These are phyloP conservation scores for Megalopta genalis DNA, from an alignment of 1,140 invertebrate species.

Conservation along the genomic window DNA sequence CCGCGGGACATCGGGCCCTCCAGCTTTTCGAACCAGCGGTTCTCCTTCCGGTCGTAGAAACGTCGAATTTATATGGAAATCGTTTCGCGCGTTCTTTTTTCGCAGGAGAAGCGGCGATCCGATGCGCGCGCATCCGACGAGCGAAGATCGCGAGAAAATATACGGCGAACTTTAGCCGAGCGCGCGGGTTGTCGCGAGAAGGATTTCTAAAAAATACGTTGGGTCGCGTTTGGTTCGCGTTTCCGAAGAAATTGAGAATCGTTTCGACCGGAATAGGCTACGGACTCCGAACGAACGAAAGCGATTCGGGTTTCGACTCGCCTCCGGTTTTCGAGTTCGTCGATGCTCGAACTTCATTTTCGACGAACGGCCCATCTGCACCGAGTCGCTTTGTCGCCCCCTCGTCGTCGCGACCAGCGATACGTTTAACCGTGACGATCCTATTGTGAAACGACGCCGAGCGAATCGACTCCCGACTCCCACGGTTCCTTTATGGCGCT, in stretches of 20 bases:
- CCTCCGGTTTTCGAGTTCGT: conserved; percentile 74
- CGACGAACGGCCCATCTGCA: conserved; percentile 76
- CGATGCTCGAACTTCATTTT: conserved; percentile 75
- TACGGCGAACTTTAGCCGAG: too few species aligned
- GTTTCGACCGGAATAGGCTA: conserved; percentile 23
- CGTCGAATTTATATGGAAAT: background rate
- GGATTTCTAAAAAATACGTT: background rate
- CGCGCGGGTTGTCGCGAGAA: too few species aligned
- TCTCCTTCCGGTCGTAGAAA: conserved; percentile 42
- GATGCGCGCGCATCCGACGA: too few species aligned
- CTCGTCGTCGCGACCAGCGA: conserved; percentile 28
- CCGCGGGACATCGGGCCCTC: conserved; percentile 56
- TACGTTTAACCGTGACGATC: conserved; percentile 30
- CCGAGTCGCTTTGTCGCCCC: conserved; percentile 67
- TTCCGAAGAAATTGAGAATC: conserved; percentile 34
- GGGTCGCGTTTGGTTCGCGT: background rate
- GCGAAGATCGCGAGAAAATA: too few species aligned
- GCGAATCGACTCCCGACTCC: conserved; percentile 65
- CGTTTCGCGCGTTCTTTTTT: too few species aligned
- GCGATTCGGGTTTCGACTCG: conserved; percentile 67
- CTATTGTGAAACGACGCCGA: conserved; percentile 29
- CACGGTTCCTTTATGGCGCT: conserved; percentile 72
- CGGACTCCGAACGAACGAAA: conserved; percentile 64
- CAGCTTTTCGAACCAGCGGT: conserved; percentile 54
- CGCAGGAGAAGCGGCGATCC: too few species aligned